Base-by-base conservation (phyloP, 2,888 invertebrate species). In the Venustoraphidia nigricollis region DNA sequence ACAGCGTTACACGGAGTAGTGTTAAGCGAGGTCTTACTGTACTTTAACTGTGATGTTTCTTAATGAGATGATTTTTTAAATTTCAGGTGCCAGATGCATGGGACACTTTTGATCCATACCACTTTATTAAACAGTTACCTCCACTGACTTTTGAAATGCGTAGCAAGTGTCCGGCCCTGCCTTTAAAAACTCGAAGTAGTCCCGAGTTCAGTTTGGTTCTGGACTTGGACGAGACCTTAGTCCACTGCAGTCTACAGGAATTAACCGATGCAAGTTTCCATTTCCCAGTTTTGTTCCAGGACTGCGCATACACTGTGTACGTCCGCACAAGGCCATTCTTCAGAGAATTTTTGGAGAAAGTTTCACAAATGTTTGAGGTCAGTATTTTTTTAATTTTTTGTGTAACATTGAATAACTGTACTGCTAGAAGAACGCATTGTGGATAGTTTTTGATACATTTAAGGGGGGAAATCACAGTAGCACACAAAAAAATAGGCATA, bases 221-320 rank as follows among this genome's bases (percentile, higher is more conserved):
- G 43, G 80, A 80, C 58, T 60, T 81, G 52, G 95, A 96, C 66
- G 95, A 96, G 70, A 96, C 95, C 0, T 68, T 96, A 58, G 95
- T 95, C 3, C 95, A 95, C 64, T 95, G 95, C 66, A 92, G 92
- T 57, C 74, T 95, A 3, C 88, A 89, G 58, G 91, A 92, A 67
- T 68, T 95, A 50, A 82, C 88, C 0, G 94, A 94, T 63, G 93
- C 94, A 1, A 86, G 90, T 57, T 90, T 95, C 67, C 83, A 89
- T 55, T 95, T 96, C 67, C 93, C 93, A 0, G 94, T 95, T 36
- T 72, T 83, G 36, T 94, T 91, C 67, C 89, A 95, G 69, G 91
- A 92, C 61, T 86, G 87, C 58, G 80, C 89, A 46, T 95, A 95
- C 64, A 86, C 84, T 27, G 86, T 79, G 34, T 81, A 56, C 73